Percentiles rank a stretch among this genome's conserved stretches.
Evolutionary conservation across 2,888 invertebrate genomes (phyloP).

Genomic region (Troglohyphantes excavatus): DNA sequence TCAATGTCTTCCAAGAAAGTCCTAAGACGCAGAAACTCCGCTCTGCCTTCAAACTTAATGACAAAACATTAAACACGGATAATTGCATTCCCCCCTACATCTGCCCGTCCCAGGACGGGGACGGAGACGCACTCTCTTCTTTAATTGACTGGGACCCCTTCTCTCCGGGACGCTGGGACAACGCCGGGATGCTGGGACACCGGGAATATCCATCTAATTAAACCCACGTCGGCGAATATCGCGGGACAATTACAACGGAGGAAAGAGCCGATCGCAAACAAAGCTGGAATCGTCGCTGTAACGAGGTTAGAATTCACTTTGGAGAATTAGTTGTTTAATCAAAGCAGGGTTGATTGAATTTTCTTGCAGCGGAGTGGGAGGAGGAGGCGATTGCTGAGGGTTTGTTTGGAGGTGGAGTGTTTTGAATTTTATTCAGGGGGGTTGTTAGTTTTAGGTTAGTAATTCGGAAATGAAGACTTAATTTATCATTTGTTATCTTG

Average conservation of each 20-base stretch:
- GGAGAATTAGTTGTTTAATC: slow-evolving; percentile 39
- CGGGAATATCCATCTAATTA: slow-evolving; percentile 15
- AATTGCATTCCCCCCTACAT: background rate
- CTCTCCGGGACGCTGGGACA: background rate
- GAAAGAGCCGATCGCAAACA: slow-evolving; percentile 7
- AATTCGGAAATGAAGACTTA: too few relatives aligned
- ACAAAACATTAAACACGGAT: background rate
- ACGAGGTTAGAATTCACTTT: slow-evolving; percentile 46
- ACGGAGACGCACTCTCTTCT: background rate
- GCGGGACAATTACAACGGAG: slow-evolving; percentile 21
- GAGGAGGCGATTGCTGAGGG: too few relatives aligned
- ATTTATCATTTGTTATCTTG: too few relatives aligned
- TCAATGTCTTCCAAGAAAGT: background rate
- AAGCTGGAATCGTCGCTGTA: slow-evolving; percentile 13
- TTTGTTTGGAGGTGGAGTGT: too few relatives aligned
- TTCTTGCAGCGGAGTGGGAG: background rate
- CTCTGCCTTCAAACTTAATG: background rate
- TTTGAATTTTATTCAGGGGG: background rate
- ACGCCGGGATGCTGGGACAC: background rate
- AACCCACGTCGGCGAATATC: background rate
- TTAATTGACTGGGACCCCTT: background rate
- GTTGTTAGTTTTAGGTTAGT: too few relatives aligned
- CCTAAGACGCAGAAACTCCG: background rate
- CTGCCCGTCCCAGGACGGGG: background rate
- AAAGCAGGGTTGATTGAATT: slow-evolving; percentile 36